These are phyloP conservation scores for Ectobius pallidus DNA, from an alignment of 2,888 invertebrate species.

Conservation along the genomic window DNA sequence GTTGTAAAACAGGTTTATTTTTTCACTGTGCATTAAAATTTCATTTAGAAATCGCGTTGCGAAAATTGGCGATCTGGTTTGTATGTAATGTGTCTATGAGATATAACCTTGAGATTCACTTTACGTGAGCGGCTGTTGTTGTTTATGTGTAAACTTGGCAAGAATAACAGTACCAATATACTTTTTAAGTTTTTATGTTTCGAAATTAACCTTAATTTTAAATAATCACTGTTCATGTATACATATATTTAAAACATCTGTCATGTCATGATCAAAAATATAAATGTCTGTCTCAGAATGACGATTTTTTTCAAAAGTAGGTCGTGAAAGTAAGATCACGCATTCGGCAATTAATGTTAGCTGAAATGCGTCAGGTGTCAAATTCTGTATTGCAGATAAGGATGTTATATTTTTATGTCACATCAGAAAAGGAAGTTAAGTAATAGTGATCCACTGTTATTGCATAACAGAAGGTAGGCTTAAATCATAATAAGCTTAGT, in stretches of 20 bases:
- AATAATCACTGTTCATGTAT: conserved; percentile 17
- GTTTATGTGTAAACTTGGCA: conserved; percentile 38
- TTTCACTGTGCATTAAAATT: conserved; percentile 40
- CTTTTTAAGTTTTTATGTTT: background rate
- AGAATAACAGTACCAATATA: conserved; percentile 11
- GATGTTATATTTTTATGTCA: no score
- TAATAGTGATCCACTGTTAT: background rate
- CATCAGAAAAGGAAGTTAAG: no score
- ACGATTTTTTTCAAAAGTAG: conserved; percentile 40
- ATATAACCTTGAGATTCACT: conserved; percentile 42
- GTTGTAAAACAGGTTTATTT: background rate
- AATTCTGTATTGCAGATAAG: background rate
- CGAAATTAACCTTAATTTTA: background rate
- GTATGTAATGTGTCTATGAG: conserved; percentile 28
- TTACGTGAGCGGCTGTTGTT: conserved; percentile 37
- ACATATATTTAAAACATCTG: conserved; percentile 34
- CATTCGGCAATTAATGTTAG: conserved; percentile 31
- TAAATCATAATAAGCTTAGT: no score
- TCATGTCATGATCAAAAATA: conserved; percentile 34
- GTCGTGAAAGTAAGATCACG: conserved; percentile 39
- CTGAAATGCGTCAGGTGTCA: background rate
- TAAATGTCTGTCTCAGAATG: conserved; percentile 41
- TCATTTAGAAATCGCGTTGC: conserved; percentile 42
- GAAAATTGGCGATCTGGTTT: conserved; percentile 36
- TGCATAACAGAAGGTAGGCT: conserved; percentile 10